Base-by-base conservation (phyloP, 2,113 vertebrate species). In the Gobiocypris rarus region DNA sequence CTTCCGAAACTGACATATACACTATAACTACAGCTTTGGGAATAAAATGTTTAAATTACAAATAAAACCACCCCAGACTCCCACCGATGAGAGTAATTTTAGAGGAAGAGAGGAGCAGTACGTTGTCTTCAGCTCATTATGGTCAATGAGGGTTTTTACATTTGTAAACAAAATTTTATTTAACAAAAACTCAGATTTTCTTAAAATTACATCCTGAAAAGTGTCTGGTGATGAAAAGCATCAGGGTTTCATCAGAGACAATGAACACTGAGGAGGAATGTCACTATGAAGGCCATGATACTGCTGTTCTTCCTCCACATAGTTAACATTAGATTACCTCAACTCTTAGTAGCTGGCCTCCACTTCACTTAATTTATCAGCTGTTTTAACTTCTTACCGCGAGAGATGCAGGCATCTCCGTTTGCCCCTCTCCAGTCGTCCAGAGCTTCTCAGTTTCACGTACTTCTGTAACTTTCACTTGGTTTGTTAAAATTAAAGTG, bases 161-260 rank as follows among this genome's bases (percentile, higher is more conserved):
- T n/a, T n/a, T n/a, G n/a, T n/a, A n/a, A n/a, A n/a, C n/a, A n/a
- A n/a, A n/a, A n/a, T n/a, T n/a, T n/a, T n/a, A n/a, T 31, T 24
- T 45, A 71, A 9, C 3, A 19, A 28, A 74, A 74, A 50, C 4
- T 3, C 26, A 38, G 8, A 61, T 78, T 9, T 41, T 5, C 14
- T 24, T 13, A 38, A 78, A 61, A 61, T 61, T 1, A 61, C 75
- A 76, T 56, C 75, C 75, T 38, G 74, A 34, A 41, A 28, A 41
- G 10, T 10, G 13, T 13, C 5, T 7, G 41, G 10, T 7, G 22
- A 43, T 17, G 34, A 61, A 5, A 43, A 61, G 38, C 34, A 3
- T 61, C 9, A 38, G 7, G 70, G 3, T 13, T 73, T n/a, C n/a
- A n/a, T n/a, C n/a, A 1, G 22, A 48, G n/a, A 73, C 43, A 26